phyloP scores from a whole-genome alignment of 2,888 invertebrate species.

The Drosophila buzzatii region DNA sequence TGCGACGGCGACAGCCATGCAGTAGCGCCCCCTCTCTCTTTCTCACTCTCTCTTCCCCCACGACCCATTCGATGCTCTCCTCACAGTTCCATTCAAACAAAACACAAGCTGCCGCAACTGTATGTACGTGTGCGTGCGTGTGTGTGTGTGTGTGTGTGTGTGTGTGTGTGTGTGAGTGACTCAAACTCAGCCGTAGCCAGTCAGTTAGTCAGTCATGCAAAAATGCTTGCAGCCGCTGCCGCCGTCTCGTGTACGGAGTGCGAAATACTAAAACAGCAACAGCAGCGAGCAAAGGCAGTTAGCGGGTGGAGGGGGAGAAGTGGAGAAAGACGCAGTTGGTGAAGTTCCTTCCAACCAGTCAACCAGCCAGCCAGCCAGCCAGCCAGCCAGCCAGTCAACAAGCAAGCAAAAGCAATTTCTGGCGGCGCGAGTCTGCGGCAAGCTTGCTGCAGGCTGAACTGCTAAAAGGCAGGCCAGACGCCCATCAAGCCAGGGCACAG shows the following conservation, averaged over 20 bases:
- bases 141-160: slow-evolving; percentile 45
- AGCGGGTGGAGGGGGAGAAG: slow-evolving; percentile 21
- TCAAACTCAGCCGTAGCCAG: slow-evolving; percentile 64
- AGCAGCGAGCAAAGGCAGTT: slow-evolving; percentile 36
- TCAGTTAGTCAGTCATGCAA: slow-evolving; percentile 74
- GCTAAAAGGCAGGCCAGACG: slow-evolving; percentile 65
- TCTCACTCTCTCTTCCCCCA: background rate
- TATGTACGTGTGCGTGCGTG: slow-evolving; percentile 3
- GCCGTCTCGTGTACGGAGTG: slow-evolving; percentile 69
- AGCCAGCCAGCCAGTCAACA: slow-evolving; percentile 15
- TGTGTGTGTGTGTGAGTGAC: slow-evolving; percentile 58
- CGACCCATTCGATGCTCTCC: slow-evolving; percentile 1
- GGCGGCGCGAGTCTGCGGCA: slow-evolving; percentile 71
- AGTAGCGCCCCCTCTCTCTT: slow-evolving; percentile 30
- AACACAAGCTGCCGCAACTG: slow-evolving; percentile 46
- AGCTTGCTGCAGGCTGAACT: slow-evolving; percentile 68
- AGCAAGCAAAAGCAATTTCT: slow-evolving; percentile 76
- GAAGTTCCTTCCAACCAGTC: slow-evolving; percentile 61
- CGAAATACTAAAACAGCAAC: slow-evolving; percentile 74
- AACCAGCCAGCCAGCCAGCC: slow-evolving; percentile 43
- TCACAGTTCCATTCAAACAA: slow-evolving; percentile 18
- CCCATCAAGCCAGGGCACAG: slow-evolving; percentile 46
- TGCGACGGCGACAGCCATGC: slow-evolving; percentile 52
- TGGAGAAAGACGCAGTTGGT: slow-evolving; percentile 29
- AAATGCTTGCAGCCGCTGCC: slow-evolving; percentile 59